Evolutionary conservation across 2,888 invertebrate species (phyloP), one percentile per base, ranked within the genome.

Genomic region (Ditylenchus weischeri): DNA sequence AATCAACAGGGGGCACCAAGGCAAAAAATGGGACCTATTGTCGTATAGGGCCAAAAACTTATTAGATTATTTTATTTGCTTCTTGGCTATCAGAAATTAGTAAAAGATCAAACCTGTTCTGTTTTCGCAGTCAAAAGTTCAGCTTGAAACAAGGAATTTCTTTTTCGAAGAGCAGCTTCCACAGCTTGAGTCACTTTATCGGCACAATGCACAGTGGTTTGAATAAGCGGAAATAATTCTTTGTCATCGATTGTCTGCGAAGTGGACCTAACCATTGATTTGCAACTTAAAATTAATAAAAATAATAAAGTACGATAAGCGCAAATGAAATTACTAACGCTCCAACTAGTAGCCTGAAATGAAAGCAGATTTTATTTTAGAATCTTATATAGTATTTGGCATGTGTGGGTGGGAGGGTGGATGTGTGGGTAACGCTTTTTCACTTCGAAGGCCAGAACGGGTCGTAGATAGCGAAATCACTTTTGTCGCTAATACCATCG

Each of bases 111-210:
- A 36, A 73, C 72, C 65, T 72, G 74, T 43, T 74, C 74, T 19
- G 64, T 59, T 67, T 74, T 70, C 35, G 72, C 65, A 3, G 63
- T 72, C 60, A 74, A 57, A 29, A 75, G 69, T 36, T 75, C 75
- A 8, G 74, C 75, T 35, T 76, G 73, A 57, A 74, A 74, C 23
- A 73, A 50, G 19, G 75, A 70, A 38, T 62, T 67, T 62, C 75
- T 74, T 51, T 74, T 75, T n/a, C 64, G 66, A 21, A 74, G 59
- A 15, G 75, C 50, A 36, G 50, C 63, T 23, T 74, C 74, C 18
- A 63, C 66, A 6, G 49, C 57, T 21, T 49, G 35, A 15, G 68
- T 64, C 47, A 76, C 64, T 29, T 62, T 61, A 49, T 73, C 75
- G 29, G 70, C 72, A 60, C 66, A 62, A 18, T 69, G 71, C 18